A percentile compares a stretch with the other conserved stretches of the same genome.
These are phyloP conservation scores for Tachina grossa DNA, from an alignment of 2,888 invertebrate genomes.

Conservation along the genomic window DNA sequence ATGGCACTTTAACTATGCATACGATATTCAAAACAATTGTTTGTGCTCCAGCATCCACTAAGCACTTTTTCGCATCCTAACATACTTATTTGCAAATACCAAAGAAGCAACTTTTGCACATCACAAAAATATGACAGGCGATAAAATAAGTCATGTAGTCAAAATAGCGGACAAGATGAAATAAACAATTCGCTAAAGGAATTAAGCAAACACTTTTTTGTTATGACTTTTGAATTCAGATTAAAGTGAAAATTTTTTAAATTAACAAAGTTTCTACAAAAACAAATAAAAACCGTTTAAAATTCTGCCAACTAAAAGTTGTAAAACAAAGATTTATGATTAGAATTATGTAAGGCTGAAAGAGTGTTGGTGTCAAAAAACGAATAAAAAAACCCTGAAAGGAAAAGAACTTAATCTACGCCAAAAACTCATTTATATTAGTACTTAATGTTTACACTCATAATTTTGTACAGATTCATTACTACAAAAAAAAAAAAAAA, in stretches of 20 bases:
- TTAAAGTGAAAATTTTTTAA: neutral
- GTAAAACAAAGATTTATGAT: neutral
- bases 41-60: slow-evolving; percentile 54
- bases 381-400: neutral
- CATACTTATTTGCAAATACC: slow-evolving; percentile 61
- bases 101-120: slow-evolving; percentile 20
- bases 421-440: neutral
- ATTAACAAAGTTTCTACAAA: neutral
- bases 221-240: neutral
- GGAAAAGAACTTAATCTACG: neutral
- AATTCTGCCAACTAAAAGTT: neutral
- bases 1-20: neutral
- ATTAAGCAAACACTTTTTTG: slow-evolving; percentile 4
- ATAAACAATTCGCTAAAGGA: neutral
- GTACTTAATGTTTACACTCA: neutral
- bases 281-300: neutral
- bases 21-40: slow-evolving; percentile 43
- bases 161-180: neutral
- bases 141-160: slow-evolving; percentile 9
- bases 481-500: neutral
- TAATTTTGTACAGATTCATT: neutral
- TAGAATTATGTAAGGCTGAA: neutral
- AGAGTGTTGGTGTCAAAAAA: neutral
- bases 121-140: slow-evolving; percentile 16
- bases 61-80: slow-evolving; percentile 62